Conservation (phyloP, 2,113 vertebrate genomes). For the Pedetes capensis region DNA sequence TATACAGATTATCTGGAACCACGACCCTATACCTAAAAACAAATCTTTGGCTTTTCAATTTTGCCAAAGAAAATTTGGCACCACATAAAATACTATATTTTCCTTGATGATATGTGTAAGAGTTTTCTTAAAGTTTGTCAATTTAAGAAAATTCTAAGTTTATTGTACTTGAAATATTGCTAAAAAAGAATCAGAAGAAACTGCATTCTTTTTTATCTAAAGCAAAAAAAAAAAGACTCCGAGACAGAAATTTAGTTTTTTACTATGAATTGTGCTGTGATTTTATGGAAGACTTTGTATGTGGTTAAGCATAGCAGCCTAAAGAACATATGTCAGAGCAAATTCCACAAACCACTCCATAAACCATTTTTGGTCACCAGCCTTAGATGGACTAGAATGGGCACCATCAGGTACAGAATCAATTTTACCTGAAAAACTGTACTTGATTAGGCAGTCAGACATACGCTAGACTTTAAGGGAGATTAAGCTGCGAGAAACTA, state of each 20-base stretch:
- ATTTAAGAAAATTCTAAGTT: background rate
- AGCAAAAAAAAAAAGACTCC: background rate
- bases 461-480: background rate
- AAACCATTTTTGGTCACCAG: background rate
- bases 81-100: background rate
- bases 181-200: slow-evolving; percentile 20
- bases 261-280: background rate
- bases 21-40: background rate
- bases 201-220: background rate
- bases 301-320: background rate
- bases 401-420: background rate
- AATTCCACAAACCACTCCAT: background rate
- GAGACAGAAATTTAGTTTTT: background rate
- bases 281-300: background rate
- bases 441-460: background rate
- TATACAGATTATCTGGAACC: background rate
- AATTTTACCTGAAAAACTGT: background rate
- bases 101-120: background rate
- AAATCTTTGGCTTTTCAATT: background rate
- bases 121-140: background rate
- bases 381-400: background rate
- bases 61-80: background rate
- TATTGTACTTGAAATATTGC: background rate
- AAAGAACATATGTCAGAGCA: background rate
- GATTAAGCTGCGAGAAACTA: slow-evolving; percentile 6